phyloP scores from a whole-genome alignment of 1,140 invertebrate species.

The Ceratina australensis region DNA sequence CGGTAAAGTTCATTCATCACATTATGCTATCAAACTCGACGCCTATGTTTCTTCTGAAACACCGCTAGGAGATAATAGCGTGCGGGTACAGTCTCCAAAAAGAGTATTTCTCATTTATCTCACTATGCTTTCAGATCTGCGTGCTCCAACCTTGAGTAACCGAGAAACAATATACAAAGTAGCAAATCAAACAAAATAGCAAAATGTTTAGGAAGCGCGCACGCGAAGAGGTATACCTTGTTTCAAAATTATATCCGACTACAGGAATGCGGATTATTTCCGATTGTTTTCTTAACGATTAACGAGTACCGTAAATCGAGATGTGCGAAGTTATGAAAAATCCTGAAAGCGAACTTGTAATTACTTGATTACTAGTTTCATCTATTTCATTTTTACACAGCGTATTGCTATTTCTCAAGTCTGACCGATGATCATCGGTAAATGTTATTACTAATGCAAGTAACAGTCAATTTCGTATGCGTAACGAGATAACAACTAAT shows the following conservation, averaged over 20 bases:
- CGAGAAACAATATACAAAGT: too few species aligned
- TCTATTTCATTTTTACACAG: not conserved
- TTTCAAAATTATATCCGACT: not conserved
- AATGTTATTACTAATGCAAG: not conserved
- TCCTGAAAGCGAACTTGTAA: not conserved
- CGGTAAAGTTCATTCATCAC: conserved; percentile 56
- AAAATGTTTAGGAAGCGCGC: conserved; percentile 2
- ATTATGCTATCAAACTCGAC: conserved; percentile 59
- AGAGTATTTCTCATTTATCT: conserved; percentile 63
- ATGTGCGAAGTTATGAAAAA: not conserved
- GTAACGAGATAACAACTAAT: too few species aligned
- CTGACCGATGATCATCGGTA: too few species aligned
- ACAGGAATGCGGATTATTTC: not conserved
- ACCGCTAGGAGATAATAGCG: conserved; percentile 77
- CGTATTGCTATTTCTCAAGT: not conserved
- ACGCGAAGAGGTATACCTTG: too few species aligned
- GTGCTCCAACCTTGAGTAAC: conserved; percentile 37
- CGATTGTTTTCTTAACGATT: not conserved
- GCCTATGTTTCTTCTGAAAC: conserved; percentile 76
- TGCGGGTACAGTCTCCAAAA: conserved; percentile 72
- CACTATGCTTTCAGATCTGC: conserved; percentile 12
- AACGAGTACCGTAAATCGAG: not conserved
- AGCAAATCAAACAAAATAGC: too few species aligned
- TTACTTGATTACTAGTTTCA: not conserved
- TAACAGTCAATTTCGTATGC: not conserved